Evolutionary conservation across 2,888 invertebrate genomes (phyloP), one percentile per base, ranked within the genome.

Genomic region (Sturmia bella): DNA sequence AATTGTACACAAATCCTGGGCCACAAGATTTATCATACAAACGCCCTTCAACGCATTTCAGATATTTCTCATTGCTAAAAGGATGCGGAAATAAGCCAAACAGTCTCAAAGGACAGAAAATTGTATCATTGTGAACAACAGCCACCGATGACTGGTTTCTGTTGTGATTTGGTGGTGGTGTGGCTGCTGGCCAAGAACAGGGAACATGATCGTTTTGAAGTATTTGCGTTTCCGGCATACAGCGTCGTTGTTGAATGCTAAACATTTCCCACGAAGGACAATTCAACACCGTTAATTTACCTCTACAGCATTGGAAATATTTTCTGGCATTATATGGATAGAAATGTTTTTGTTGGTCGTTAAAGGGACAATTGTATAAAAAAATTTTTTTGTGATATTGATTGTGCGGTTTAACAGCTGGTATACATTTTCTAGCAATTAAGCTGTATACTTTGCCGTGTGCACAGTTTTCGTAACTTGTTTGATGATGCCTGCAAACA

Each of bases 81-180:
- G 79, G 79, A 73, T 79, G 39, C 6, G 79, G 79, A 79, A 24
- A 79, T 4, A 73, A 6, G 0, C 79, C 79, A 45, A 39, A 27
- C 21, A 48, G 19, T 3, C 63, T 50, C 1, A 39, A 1, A 7
- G 54, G 52, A 63, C 79, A 79, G 17, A n/a, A 12, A 11, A 79
- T 79, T 37, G 7, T 73, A 17, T 66, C n/a, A 12, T 54, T 5
- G 3, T 45, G 3, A 9, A 48, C 9, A 4, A 3, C 12, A 2
- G 52, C 15, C 11, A 11, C 15, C 11, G 12, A 3, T 2, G 52
- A 11, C 12, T 27, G 4, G 43, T 5, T 6, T 17, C 21, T 50
- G 12, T 21, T 15, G 12, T 50, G 32, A 32, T 7, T 32, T 32
- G 32, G 7, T 48, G 15, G 24, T 41, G n/a, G n/a, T n/a, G n/a